Conservation (phyloP, 2,888 invertebrate genomes). For the Parnassius mnemosyne region DNA sequence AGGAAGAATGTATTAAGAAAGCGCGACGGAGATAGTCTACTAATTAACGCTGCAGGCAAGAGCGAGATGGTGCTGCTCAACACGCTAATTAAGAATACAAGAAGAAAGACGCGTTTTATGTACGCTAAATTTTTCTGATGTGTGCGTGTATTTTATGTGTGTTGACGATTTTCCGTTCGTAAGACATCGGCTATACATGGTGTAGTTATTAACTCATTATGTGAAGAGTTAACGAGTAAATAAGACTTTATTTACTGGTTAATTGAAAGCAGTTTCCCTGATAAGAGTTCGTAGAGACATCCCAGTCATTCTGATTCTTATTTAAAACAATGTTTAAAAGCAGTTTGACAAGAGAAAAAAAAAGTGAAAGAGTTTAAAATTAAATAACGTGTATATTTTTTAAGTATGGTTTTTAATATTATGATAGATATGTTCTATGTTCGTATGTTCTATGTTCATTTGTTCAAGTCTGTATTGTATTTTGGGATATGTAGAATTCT, state of each 20-base stretch:
- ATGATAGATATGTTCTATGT: no score
- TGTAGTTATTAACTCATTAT: conserved; percentile 79
- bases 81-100: conserved; percentile 86
- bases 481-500: no score
- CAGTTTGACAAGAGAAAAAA: no score
- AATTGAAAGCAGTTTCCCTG: conserved; percentile 75
- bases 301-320: conserved; percentile 42
- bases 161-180: conserved; percentile 63
- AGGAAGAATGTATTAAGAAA: conserved; percentile 82
- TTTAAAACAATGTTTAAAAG: no score
- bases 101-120: conserved; percentile 83
- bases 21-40: conserved; percentile 75
- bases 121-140: conserved; percentile 61
- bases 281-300: conserved; percentile 67
- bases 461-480: no score
- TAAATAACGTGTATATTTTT: no score
- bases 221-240: conserved; percentile 75
- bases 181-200: conserved; percentile 52
- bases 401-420: no score
- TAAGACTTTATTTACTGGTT: conserved; percentile 74
- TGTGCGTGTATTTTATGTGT: conserved; percentile 51
- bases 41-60: conserved; percentile 70
- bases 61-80: conserved; percentile 65
- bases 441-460: no score
- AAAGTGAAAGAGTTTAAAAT: no score